Conservation (phyloP, 2,113 vertebrate genomes). For the Chlamydotis undulata region DNA sequence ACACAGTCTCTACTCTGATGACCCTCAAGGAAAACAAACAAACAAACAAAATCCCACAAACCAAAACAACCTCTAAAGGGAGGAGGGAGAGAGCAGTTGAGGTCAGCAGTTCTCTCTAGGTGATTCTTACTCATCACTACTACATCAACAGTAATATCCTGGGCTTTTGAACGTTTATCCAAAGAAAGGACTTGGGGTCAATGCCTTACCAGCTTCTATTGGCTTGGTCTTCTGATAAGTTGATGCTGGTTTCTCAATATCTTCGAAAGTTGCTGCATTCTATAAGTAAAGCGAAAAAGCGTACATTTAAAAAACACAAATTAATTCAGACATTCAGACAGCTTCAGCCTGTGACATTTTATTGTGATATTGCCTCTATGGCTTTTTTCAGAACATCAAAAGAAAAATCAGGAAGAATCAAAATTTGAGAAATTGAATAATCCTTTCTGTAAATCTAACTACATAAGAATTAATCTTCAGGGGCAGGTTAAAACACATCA, state of each 20-base stretch:
- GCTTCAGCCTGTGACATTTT: neutral
- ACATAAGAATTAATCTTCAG: neutral
- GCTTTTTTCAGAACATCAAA: neutral
- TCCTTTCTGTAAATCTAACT: neutral
- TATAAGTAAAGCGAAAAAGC: slow-evolving; percentile 21
- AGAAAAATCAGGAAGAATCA: neutral
- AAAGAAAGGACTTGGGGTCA: neutral
- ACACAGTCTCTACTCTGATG: neutral
- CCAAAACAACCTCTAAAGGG: neutral
- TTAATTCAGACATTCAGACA: neutral
- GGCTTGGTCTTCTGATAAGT: slow-evolving; percentile 92
- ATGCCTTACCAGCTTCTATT: slow-evolving; percentile 86
- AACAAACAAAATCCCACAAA: neutral
- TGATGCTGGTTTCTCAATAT: slow-evolving; percentile 81
- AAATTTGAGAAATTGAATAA: neutral
- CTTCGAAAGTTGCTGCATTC: slow-evolving; percentile 92
- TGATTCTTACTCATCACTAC: neutral
- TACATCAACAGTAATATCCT: neutral
- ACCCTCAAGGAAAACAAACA: neutral
- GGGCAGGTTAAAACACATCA: neutral
- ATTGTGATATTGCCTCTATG: neutral
- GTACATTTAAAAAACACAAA: neutral
- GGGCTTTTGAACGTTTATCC: neutral
- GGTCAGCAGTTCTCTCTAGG: neutral
- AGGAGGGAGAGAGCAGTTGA: neutral